phyloP scores from a whole-genome alignment of 2,113 vertebrate genomes.

The Sinocyclocheilus grahami region DNA sequence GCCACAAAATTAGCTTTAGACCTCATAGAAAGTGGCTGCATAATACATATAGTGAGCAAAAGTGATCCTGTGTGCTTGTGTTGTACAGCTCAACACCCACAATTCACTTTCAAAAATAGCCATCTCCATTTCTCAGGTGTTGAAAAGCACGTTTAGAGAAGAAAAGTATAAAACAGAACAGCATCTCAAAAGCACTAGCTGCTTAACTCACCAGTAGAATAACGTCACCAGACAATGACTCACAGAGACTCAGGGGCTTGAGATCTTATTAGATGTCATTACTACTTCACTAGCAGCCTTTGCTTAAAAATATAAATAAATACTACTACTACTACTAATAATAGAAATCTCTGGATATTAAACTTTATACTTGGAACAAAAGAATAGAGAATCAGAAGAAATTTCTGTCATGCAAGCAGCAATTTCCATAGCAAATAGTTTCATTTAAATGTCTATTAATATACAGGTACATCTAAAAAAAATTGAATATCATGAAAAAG shows the following conservation, averaged over 20 bases:
- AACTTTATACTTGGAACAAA: too few species aligned
- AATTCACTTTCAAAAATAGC: conserved; percentile 1
- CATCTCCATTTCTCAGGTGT: neutral
- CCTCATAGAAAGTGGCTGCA: neutral
- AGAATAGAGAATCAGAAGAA: neutral
- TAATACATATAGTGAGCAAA: neutral
- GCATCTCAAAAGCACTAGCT: neutral
- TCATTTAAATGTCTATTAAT: too few species aligned
- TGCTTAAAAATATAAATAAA: neutral
- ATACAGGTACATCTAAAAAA: too few species aligned
- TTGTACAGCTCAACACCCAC: neutral
- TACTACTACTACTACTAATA: too few species aligned
- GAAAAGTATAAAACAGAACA: neutral
- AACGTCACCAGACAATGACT: neutral
- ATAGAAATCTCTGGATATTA: neutral
- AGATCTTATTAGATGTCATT: neutral
- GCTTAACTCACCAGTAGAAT: neutral
- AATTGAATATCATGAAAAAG: too few species aligned
- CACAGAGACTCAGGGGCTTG: neutral
- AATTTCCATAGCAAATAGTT: too few species aligned
- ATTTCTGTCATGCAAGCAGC: neutral
- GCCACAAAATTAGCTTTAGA: neutral
- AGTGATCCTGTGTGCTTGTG: neutral
- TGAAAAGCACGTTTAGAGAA: neutral
- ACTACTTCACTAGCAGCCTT: neutral